phyloP scores from a whole-genome alignment of 1,140 invertebrate species.

The Mizuhopecten yessoensis region DNA sequence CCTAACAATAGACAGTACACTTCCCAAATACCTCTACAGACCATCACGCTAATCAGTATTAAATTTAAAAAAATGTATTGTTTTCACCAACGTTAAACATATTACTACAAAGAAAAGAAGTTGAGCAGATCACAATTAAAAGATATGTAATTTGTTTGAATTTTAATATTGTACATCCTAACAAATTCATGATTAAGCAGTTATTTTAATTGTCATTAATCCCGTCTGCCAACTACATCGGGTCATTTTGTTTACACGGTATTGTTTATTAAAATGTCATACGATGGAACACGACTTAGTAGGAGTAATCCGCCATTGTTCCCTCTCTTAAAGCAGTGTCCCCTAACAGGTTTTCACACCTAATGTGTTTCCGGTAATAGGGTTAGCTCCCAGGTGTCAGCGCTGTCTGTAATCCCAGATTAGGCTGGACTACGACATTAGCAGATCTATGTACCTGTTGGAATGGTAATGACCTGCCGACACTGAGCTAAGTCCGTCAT shows the following conservation, averaged over 20 bases:
- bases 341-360: slow-evolving; percentile 27
- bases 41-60: not conserved
- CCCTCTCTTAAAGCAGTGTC: not conserved
- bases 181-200: not conserved
- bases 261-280: not conserved
- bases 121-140: not conserved
- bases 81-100: not conserved
- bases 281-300: slow-evolving; percentile 10
- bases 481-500: not conserved
- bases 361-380: slow-evolving; percentile 34
- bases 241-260: not conserved
- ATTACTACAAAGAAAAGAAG: not conserved
- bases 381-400: not conserved
- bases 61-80: not conserved
- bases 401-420: not conserved
- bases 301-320: not conserved
- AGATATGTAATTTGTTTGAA: not conserved
- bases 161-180: not conserved
- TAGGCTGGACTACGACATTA: not conserved
- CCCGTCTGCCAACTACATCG: not conserved
- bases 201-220: not conserved
- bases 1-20: not conserved
- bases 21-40: not conserved
- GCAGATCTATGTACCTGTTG: not conserved
- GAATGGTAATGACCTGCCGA: not conserved